Evolutionary conservation across 2,113 vertebrate genomes (phyloP).

Genomic region (Plectropomus leopardus): DNA sequence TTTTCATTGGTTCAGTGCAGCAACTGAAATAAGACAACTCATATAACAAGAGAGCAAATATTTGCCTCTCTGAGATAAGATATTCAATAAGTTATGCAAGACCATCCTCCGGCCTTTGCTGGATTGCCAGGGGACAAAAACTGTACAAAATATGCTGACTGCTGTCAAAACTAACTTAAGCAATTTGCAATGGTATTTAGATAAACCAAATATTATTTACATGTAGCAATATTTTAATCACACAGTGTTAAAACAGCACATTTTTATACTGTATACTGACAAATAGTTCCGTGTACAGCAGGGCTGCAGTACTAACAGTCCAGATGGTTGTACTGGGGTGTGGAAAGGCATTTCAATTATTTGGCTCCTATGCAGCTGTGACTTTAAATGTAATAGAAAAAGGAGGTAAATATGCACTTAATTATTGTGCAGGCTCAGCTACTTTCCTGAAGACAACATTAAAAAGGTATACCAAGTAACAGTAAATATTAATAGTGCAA

Average conservation of each 20-base stretch:
- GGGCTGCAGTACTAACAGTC: neutral
- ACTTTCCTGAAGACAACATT: neutral
- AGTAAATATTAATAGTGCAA: slow-evolving; percentile 14
- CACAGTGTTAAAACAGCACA: neutral
- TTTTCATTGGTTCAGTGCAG: neutral
- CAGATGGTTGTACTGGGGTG: neutral
- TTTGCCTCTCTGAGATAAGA: slow-evolving; percentile 6
- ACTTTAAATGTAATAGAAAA: neutral
- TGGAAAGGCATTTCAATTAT: slow-evolving; percentile 1
- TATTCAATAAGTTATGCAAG: neutral
- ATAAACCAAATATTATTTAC: neutral
- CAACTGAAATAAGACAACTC: neutral
- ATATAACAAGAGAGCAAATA: neutral
- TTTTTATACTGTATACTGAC: neutral
- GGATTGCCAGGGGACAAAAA: neutral
- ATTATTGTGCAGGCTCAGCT: slow-evolving; percentile 15
- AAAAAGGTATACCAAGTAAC: slow-evolving; percentile 1
- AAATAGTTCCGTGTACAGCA: neutral
- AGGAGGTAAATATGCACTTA: neutral
- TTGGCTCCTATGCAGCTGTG: neutral
- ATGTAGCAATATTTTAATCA: neutral
- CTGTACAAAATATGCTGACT: neutral
- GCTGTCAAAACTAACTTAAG: neutral
- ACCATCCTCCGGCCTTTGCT: neutral
- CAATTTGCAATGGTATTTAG: neutral